Evolutionary conservation across 92 coral and sea anemone genomes (phyloP).

Genomic region (Phymanthus crucifer): DNA sequence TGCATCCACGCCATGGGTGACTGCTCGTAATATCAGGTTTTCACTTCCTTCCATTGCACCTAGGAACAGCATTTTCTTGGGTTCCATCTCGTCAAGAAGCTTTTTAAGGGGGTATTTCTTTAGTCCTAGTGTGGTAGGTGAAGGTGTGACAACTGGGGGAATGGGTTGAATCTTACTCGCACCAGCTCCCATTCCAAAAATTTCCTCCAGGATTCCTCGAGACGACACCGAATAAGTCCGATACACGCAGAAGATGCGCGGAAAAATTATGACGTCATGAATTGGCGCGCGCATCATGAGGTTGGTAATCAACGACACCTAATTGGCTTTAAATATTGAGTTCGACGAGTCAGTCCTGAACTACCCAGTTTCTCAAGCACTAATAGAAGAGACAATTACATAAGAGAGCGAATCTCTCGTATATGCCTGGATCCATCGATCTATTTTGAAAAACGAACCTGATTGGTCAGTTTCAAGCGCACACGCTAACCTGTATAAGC

Average conservation of each 20-base stretch:
- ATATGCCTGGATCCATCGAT: too few species aligned
- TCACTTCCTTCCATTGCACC: conserved; percentile 38
- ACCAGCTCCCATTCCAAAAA: conserved; percentile 29
- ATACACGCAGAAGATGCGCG: background rate
- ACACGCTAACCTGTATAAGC: too few species aligned
- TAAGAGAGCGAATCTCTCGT: too few species aligned
- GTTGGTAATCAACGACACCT: background rate
- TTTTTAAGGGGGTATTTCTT: conserved; percentile 24
- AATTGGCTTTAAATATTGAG: too few species aligned
- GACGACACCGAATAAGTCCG: background rate
- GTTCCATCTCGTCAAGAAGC: conserved; percentile 21
- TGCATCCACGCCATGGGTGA: conserved; percentile 5
- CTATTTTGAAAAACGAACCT: too few species aligned
- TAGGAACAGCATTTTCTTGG: conserved; percentile 39
- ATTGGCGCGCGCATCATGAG: background rate
- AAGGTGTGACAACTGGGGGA: background rate
- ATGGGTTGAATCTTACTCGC: conserved; percentile 36
- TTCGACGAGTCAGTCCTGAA: too few species aligned
- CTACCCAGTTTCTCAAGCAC: too few species aligned
- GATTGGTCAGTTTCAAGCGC: too few species aligned
- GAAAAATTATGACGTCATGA: background rate
- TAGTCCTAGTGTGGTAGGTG: conserved; percentile 13
- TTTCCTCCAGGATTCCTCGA: background rate
- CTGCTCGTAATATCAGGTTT: conserved; percentile 16
- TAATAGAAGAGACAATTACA: too few species aligned